A percentile compares a stretch with the other conserved stretches of the same genome.
phyloP scores from a whole-genome alignment of 2,888 invertebrate genomes.

The Lochmaea crataegi region DNA sequence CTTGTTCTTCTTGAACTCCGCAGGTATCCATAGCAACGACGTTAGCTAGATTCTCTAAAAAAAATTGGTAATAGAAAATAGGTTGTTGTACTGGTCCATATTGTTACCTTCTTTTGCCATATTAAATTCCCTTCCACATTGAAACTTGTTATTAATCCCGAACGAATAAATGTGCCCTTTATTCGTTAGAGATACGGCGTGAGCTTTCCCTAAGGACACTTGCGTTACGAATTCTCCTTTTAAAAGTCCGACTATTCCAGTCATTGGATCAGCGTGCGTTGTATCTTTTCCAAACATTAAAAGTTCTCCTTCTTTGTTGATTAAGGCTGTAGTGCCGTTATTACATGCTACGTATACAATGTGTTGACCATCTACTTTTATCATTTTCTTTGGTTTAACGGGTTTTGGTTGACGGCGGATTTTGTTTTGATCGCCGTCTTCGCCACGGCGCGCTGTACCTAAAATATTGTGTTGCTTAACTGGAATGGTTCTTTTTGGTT shows the following conservation, averaged over 20 bases:
- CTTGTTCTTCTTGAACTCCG: constrained; percentile 65
- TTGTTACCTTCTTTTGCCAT: constrained; percentile 69
- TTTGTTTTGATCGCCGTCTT: constrained; percentile 87
- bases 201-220: constrained; percentile 94
- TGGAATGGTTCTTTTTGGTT: too few species aligned
- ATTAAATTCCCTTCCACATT: constrained; percentile 90
- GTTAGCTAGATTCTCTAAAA: constrained; percentile 48
- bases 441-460: constrained; percentile 90
- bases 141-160: constrained; percentile 97
- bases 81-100: constrained; percentile 44
- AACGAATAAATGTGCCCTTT: constrained; percentile 94
- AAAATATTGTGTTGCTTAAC: too few species aligned
- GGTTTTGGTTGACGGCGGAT: constrained; percentile 89
- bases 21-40: constrained; percentile 71
- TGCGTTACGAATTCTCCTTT: constrained; percentile 67
- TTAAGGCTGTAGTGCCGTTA: constrained; percentile 93
- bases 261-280: constrained; percentile 80
- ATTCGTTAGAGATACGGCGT: constrained; percentile 88
- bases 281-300: constrained; percentile 96
- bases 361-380: constrained; percentile 87
- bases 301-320: constrained; percentile 89
- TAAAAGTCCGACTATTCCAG: constrained; percentile 62
- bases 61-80: neutral
- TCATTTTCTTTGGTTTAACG: constrained; percentile 91
- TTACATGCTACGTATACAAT: constrained; percentile 90